Evolutionary conservation across 2,888 invertebrate genomes (phyloP).

Genomic region (Siphlonurus alternatus): DNA sequence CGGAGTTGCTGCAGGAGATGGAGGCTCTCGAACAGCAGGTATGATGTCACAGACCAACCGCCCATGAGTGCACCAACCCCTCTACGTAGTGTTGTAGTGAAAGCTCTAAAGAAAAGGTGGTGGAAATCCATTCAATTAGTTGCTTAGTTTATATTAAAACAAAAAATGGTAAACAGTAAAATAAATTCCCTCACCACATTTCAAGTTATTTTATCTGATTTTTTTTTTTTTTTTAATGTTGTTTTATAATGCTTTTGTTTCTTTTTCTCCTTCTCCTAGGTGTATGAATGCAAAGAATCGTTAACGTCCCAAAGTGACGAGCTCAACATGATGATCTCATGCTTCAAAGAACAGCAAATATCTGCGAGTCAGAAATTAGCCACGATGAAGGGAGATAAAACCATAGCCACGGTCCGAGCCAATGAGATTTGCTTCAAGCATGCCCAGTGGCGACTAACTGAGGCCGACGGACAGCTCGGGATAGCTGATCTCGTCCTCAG

Average conservation of each 20-base stretch:
- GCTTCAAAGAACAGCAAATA: conserved; percentile 67
- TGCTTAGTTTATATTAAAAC: no score
- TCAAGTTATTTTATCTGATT: no score
- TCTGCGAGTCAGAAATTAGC: conserved; percentile 34
- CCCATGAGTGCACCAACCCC: no score
- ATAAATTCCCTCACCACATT: no score
- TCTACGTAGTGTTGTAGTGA: no score
- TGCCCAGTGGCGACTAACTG: conserved; percentile 94
- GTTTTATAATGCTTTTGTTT: no score
- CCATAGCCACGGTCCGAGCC: conserved; percentile 60
- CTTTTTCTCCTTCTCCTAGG: conserved; percentile 27
- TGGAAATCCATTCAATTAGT: neutral
- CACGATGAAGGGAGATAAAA: conserved; percentile 49
- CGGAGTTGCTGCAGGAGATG: conserved; percentile 41
- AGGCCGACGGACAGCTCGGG: conserved; percentile 93
- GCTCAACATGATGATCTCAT: conserved; percentile 86
- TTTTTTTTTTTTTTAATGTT: no score
- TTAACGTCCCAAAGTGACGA: conserved; percentile 81
- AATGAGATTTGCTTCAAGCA: conserved; percentile 97
- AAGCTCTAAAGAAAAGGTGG: no score
- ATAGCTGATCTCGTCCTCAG: conserved; percentile 90
- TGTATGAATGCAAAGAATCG: conserved; percentile 78
- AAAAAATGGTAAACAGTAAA: no score
- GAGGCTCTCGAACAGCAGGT: conserved; percentile 54
- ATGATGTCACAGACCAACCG: conserved; percentile 9